Evolutionary conservation across 2,888 invertebrate species (phyloP).

Genomic region (Drosophila borborema): DNA sequence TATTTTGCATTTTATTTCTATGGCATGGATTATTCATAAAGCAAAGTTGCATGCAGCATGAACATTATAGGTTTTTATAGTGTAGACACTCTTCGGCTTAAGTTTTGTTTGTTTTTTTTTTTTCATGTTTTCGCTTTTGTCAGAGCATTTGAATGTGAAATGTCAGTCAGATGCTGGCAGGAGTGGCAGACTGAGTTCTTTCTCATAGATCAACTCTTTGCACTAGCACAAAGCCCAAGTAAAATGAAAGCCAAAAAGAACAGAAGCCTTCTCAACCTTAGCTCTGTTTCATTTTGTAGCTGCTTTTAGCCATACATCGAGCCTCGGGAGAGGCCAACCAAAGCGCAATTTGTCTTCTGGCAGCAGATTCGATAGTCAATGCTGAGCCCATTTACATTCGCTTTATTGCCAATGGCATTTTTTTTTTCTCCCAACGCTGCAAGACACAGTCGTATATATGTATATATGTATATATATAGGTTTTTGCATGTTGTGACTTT

Average conservation of each 20-base stretch:
- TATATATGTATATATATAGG: background rate
- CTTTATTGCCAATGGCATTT: constrained; percentile 52
- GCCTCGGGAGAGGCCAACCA: constrained; percentile 44
- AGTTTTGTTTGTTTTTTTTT: background rate
- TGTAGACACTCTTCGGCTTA: constrained; percentile 9
- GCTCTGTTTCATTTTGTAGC: constrained; percentile 72
- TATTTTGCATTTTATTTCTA: background rate
- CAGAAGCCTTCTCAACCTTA: constrained; percentile 16
- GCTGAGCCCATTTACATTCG: constrained; percentile 73
- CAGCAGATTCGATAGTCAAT: constrained; percentile 70
- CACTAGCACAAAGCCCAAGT: constrained; percentile 25
- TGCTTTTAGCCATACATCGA: constrained; percentile 66
- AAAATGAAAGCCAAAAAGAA: constrained; percentile 18
- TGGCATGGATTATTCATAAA: background rate
- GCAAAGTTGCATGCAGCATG: background rate
- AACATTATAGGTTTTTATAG: background rate
- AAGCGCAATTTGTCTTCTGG: constrained; percentile 83
- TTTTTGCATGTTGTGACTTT: constrained; percentile 56
- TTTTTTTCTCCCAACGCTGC: constrained; percentile 1
- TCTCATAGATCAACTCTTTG: constrained; percentile 62
- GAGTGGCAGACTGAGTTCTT: constrained; percentile 46
- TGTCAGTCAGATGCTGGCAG: constrained; percentile 78
- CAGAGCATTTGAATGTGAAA: constrained; percentile 80
- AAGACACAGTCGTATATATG: constrained; percentile 6
- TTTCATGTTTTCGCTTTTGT: constrained; percentile 40